Evolutionary conservation across 2,888 invertebrate genomes (phyloP).

Genomic region (Mesorhabditis spiculigera): DNA sequence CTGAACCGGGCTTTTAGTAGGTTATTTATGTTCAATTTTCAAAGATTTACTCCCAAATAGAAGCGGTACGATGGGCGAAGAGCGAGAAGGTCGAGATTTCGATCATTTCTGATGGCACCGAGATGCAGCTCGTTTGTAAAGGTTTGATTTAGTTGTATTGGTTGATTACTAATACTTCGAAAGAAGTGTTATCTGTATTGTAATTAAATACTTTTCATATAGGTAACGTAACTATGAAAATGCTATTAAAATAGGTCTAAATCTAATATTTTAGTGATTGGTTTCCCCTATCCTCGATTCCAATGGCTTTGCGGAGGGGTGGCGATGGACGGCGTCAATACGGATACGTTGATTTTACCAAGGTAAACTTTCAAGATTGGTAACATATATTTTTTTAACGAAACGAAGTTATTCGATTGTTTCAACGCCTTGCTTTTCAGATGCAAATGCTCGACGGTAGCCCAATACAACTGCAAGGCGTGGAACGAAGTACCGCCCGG

Average conservation of each 20-base stretch:
- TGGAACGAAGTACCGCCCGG: constrained; percentile 30
- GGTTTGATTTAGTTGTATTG: background rate
- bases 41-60: background rate
- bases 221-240: background rate
- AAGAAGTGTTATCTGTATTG: too few relatives aligned
- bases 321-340: constrained; percentile 23
- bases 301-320: constrained; percentile 55
- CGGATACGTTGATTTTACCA: background rate
- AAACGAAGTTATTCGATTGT: background rate
- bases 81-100: background rate
- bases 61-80: background rate
- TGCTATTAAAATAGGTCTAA: background rate
- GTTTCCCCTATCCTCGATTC: constrained; percentile 55
- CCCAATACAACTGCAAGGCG: constrained; percentile 23
- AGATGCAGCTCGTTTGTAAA: constrained; percentile 3
- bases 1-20: constrained; percentile 29
- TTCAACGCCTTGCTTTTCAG: constrained; percentile 16
- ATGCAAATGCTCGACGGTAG: constrained; percentile 25
- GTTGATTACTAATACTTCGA: too few relatives aligned
- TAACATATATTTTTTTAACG: constrained; percentile 25
- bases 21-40: background rate
- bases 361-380: constrained; percentile 30
- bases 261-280: constrained; percentile 28
- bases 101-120: constrained; percentile 7
- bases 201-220: too few relatives aligned